Conservation (phyloP, 2,888 invertebrate species). For the Phania funesta region DNA sequence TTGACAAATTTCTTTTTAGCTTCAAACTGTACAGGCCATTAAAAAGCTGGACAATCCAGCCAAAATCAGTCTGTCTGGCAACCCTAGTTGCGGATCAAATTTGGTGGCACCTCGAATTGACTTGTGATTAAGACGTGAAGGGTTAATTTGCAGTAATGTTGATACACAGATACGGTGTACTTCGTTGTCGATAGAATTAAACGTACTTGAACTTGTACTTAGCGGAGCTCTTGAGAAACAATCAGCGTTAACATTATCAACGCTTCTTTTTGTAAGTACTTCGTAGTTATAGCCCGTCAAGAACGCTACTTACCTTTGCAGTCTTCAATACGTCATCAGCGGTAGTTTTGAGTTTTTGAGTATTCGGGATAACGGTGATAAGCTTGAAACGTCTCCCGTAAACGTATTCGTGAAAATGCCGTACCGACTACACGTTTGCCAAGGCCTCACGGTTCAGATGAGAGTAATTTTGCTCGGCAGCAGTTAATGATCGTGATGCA, state of each 20-base stretch:
- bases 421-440: neutral
- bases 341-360: conserved; percentile 5
- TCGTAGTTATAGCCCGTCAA: neutral
- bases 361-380: neutral
- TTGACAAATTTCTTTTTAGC: too few species aligned
- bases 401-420: conserved; percentile 11
- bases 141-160: too few species aligned
- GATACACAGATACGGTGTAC: too few species aligned
- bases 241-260: neutral
- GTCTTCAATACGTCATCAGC: neutral
- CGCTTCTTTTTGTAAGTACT: neutral
- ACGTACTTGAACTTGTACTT: too few species aligned
- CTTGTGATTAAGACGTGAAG: too few species aligned
- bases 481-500: conserved; percentile 49
- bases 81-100: too few species aligned
- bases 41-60: too few species aligned
- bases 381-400: conserved; percentile 3
- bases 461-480: conserved; percentile 35
- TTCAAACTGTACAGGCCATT: too few species aligned
- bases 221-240: conserved; percentile 1
- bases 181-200: too few species aligned
- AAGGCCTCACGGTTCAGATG: conserved; percentile 2
- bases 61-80: too few species aligned
- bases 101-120: too few species aligned
- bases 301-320: neutral